Conservation (phyloP, 2,888 invertebrate genomes). For the Leptinotarsa tumamoca region DNA sequence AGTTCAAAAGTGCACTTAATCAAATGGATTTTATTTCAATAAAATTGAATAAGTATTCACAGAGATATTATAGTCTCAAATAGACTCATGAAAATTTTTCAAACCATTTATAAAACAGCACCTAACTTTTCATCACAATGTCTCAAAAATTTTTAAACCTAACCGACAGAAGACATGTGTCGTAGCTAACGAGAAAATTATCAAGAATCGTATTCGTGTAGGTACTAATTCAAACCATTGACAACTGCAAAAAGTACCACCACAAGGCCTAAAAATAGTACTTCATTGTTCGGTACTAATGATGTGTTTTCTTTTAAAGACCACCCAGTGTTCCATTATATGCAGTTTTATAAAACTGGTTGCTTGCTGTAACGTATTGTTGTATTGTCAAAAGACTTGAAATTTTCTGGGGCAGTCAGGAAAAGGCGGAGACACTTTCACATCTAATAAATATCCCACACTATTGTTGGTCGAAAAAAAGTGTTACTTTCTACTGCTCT, state of each 20-base stretch:
- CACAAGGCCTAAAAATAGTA: background rate
- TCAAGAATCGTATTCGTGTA: no score
- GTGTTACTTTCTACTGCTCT: conserved; percentile 16
- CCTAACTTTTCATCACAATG: no score
- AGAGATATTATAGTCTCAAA: no score
- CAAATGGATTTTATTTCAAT: no score
- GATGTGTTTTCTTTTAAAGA: background rate
- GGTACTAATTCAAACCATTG: no score
- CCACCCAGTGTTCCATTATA: conserved; percentile 13
- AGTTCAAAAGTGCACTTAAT: no score
- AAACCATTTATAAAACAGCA: no score
- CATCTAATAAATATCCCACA: background rate
- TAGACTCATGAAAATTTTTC: no score
- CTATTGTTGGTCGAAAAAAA: conserved; percentile 22
- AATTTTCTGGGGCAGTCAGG: conserved; percentile 22
- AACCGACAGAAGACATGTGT: no score
- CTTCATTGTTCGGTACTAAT: background rate
- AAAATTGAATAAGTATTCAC: no score
- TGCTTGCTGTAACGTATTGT: conserved; percentile 15
- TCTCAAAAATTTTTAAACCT: no score
- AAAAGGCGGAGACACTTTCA: conserved; percentile 26
- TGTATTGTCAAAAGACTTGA: conserved; percentile 1
- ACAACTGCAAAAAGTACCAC: background rate
- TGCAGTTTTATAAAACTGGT: conserved; percentile 10
- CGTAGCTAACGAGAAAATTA: no score